Conservation (phyloP, 2,113 vertebrate genomes). For the Pygoscelis adeliae region DNA sequence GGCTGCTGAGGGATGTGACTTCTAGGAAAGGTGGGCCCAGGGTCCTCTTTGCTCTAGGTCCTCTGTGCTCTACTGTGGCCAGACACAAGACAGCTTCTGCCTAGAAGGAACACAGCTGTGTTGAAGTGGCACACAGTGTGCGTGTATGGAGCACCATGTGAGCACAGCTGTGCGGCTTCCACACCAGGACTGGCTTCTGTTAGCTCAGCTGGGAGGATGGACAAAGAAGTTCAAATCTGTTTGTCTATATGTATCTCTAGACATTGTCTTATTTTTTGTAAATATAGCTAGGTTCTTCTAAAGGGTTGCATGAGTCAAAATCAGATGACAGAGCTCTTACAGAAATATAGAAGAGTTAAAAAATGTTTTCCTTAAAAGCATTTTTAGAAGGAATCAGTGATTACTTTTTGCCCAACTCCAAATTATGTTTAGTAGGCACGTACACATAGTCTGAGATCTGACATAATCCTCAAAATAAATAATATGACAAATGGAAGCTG, state of each 20-base stretch:
- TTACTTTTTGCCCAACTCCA: slow-evolving; percentile 1
- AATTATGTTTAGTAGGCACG: slow-evolving; percentile 47
- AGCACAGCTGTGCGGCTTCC: background rate
- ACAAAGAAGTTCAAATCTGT: background rate
- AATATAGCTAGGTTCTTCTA: background rate
- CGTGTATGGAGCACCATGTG: rapidly evolving
- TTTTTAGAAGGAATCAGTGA: background rate
- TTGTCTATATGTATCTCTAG: background rate
- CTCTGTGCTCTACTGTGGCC: background rate
- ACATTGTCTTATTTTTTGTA: background rate
- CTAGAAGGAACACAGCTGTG: background rate
- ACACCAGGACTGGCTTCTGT: background rate
- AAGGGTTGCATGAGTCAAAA: background rate
- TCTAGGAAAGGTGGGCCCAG: background rate
- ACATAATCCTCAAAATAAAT: slow-evolving; percentile 52
- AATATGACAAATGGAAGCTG: slow-evolving; percentile 65
- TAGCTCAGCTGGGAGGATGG: background rate
- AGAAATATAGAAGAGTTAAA: background rate
- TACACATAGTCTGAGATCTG: slow-evolving; percentile 32
- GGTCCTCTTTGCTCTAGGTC: background rate
- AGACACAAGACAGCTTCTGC: background rate
- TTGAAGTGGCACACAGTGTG: background rate
- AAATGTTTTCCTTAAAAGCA: background rate
- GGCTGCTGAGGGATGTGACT: background rate
- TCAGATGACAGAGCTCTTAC: background rate